Conservation (phyloP, 1,140 invertebrate genomes). For the Calliphora vicina region DNA sequence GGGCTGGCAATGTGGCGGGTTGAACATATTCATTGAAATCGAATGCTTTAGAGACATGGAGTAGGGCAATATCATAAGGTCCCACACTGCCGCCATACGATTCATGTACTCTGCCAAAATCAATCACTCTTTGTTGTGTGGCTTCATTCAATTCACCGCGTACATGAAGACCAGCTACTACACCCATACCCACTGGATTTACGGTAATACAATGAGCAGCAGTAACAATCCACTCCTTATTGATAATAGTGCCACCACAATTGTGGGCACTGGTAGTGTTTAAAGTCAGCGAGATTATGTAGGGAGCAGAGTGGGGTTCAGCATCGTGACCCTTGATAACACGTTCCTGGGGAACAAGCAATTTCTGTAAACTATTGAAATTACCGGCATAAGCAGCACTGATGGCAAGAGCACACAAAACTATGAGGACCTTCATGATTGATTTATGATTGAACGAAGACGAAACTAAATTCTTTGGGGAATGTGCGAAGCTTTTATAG, state of each 20-base stretch:
- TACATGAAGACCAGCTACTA: conserved; percentile 56
- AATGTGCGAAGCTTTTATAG: background rate
- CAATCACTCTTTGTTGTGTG: conserved; percentile 39
- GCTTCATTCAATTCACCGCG: conserved; percentile 47
- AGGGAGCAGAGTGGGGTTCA: conserved; percentile 48
- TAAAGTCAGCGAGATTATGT: background rate
- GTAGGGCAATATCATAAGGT: conserved; percentile 71
- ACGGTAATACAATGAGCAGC: conserved; percentile 48
- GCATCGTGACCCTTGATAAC: conserved; percentile 60
- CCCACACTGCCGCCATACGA: conserved; percentile 65
- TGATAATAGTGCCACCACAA: conserved; percentile 45
- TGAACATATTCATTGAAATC: conserved; percentile 56
- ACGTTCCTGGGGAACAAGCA: conserved; percentile 45
- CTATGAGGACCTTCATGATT: background rate
- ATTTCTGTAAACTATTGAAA: background rate
- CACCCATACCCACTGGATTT: background rate
- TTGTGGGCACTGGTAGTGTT: conserved; percentile 37
- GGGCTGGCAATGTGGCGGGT: conserved; percentile 60
- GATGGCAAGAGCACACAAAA: background rate
- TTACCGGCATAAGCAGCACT: background rate
- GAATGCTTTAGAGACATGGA: conserved; percentile 64
- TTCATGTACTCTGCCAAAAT: conserved; percentile 60
- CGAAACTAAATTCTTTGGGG: background rate
- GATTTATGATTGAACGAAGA: background rate
- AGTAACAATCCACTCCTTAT: conserved; percentile 36